Conservation (phyloP, 2,888 invertebrate genomes). For the Trachelus troglodyta region DNA sequence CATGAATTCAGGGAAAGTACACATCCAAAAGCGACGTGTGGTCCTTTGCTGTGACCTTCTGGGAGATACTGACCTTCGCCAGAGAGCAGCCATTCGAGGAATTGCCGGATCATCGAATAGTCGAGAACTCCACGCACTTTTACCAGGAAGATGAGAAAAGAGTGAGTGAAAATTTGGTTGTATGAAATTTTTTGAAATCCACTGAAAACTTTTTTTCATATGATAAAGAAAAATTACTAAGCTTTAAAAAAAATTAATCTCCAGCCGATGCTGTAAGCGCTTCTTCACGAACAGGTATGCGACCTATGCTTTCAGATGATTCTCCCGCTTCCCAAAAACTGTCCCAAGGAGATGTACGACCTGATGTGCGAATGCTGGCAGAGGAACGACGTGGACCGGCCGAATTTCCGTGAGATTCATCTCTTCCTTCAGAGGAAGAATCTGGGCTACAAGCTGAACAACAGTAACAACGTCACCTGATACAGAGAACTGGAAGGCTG, state of each 20-base stretch:
- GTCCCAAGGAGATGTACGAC: conserved; percentile 87
- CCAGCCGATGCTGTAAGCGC: no score
- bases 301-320: conserved; percentile 55
- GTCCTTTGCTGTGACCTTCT: conserved; percentile 88
- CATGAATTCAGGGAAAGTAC: conserved; percentile 77
- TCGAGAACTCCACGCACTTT: conserved; percentile 84
- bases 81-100: conserved; percentile 85
- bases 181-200: neutral
- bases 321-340: conserved; percentile 79
- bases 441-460: conserved; percentile 68
- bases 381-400: conserved; percentile 79
- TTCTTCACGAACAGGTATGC: no score
- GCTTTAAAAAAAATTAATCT: no score
- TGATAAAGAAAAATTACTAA: no score
- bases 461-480: conserved; percentile 58
- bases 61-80: conserved; percentile 88
- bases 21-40: conserved; percentile 88
- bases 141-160: conserved; percentile 80
- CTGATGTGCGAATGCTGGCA: conserved; percentile 91
- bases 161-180: conserved; percentile 66
- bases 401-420: conserved; percentile 86
- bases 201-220: neutral
- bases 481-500: conserved; percentile 63
- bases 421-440: conserved; percentile 85
- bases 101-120: conserved; percentile 82